phyloP scores from a whole-genome alignment of 2,888 invertebrate genomes.

The Perizoma affinitatum region DNA sequence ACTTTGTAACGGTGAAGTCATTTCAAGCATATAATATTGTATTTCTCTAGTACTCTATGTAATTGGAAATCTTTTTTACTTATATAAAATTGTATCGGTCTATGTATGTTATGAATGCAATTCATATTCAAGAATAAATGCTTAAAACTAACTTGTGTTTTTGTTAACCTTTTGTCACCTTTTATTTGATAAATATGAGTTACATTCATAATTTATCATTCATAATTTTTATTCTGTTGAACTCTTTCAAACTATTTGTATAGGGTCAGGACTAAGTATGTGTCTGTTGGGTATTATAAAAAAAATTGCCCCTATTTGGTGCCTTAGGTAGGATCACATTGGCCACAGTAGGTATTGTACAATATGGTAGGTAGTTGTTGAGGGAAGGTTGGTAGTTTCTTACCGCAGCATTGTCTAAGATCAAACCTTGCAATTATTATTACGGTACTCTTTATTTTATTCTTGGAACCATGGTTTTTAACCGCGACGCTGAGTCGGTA shows the following conservation, averaged over 20 bases:
- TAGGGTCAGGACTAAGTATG: no score
- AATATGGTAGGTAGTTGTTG: no score
- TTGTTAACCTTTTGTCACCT: slow-evolving; percentile 46
- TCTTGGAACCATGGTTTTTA: no score
- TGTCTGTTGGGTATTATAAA: no score
- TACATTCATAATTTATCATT: slow-evolving; percentile 73
- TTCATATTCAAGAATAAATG: slow-evolving; percentile 79
- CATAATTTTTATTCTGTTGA: slow-evolving; percentile 21
- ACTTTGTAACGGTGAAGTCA: background rate
- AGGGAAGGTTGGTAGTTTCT: no score
- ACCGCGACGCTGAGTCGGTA: no score
- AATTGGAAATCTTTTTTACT: slow-evolving; percentile 24
- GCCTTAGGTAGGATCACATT: no score
- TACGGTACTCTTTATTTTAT: no score
- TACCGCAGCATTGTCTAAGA: no score
- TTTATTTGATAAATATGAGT: slow-evolving; percentile 70
- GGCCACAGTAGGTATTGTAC: no score
- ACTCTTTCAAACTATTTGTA: slow-evolving; percentile 11
- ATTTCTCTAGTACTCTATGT: slow-evolving; percentile 20
- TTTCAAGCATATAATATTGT: slow-evolving; percentile 4
- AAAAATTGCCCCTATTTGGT: no score
- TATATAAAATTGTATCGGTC: slow-evolving; percentile 16
- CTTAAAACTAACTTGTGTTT: slow-evolving; percentile 67
- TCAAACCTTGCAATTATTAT: no score
- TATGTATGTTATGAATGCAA: slow-evolving; percentile 68